Evolutionary conservation across 2,888 invertebrate species (phyloP).

Genomic region (Peribatodes rhomboidaria): DNA sequence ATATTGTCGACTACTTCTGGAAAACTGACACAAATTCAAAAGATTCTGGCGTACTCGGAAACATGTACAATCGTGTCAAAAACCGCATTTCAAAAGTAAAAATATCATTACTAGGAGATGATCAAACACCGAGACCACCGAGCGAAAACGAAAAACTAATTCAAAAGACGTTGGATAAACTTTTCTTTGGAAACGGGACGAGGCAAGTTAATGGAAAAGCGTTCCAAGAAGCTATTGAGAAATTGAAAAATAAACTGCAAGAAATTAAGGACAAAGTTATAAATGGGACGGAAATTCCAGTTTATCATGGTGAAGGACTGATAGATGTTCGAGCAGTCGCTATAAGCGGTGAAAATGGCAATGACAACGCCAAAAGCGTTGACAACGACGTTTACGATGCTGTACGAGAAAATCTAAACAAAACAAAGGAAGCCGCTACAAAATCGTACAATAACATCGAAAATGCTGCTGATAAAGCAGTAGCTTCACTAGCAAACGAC

Average conservation of each 20-base stretch:
- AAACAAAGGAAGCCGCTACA: slow-evolving; percentile 20
- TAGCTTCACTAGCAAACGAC: slow-evolving; percentile 9
- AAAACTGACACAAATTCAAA: slow-evolving; percentile 43
- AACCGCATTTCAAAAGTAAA: slow-evolving; percentile 41
- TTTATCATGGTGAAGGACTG: slow-evolving; percentile 38
- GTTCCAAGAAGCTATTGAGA: slow-evolving; percentile 37
- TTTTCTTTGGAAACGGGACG: slow-evolving; percentile 46
- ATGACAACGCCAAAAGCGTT: slow-evolving; percentile 16
- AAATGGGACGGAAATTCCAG: slow-evolving; percentile 9
- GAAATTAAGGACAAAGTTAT: slow-evolving; percentile 26
- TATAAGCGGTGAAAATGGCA: not conserved
- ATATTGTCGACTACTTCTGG: slow-evolving; percentile 40
- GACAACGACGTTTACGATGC: slow-evolving; percentile 37
- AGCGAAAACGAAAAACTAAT: slow-evolving; percentile 32
- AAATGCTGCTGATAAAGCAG: slow-evolving; percentile 12
- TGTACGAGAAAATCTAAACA: slow-evolving; percentile 24
- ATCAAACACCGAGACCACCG: slow-evolving; percentile 15
- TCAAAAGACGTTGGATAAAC: slow-evolving; percentile 42
- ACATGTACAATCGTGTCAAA: slow-evolving; percentile 44
- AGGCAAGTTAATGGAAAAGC: slow-evolving; percentile 29
- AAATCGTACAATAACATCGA: slow-evolving; percentile 8
- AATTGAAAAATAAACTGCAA: slow-evolving; percentile 32
- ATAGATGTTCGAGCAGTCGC: slow-evolving; percentile 35
- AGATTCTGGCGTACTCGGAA: slow-evolving; percentile 45
- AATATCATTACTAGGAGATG: slow-evolving; percentile 32